phyloP scores from a whole-genome alignment of 2,113 vertebrate genomes.

The Stercorarius parasiticus region DNA sequence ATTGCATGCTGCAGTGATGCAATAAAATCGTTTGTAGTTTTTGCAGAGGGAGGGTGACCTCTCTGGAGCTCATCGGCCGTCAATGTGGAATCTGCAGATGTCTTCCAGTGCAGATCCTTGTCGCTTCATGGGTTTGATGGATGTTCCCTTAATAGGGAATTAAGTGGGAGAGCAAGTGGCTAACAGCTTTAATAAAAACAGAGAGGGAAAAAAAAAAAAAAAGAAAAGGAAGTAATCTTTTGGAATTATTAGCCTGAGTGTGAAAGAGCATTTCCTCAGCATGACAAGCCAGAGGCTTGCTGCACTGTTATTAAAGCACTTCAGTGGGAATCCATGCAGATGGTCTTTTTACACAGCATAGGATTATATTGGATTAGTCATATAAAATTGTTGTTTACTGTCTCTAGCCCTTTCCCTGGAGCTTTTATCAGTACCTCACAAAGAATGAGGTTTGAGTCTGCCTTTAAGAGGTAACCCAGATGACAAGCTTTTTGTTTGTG shows the following conservation, averaged over 20 bases:
- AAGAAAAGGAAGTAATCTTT: not conserved
- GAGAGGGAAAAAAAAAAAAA: accelerated
- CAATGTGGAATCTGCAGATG: accelerated
- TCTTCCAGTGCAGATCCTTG: not conserved
- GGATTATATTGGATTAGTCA: conserved; percentile 59
- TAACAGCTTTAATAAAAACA: not conserved
- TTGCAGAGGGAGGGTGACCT: not conserved
- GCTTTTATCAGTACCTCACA: not conserved
- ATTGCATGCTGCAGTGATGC: not conserved
- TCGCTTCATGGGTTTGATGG: not conserved
- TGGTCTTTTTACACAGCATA: conserved; percentile 26
- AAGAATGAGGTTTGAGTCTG: not conserved
- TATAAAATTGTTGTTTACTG: conserved; percentile 48
- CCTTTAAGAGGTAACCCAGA: not conserved
- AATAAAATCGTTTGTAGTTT: not conserved
- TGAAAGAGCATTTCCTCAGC: not conserved
- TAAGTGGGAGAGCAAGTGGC: not conserved
- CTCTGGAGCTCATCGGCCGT: not conserved
- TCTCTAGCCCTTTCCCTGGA: not conserved
- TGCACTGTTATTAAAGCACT: conserved; percentile 9
- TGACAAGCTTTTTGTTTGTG: not conserved
- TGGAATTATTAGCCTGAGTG: not conserved
- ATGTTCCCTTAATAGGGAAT: not conserved
- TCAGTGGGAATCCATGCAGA: conserved; percentile 10
- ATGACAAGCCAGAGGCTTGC: not conserved